These are phyloP conservation scores for Xanthia togata DNA, from an alignment of 2,888 invertebrate species.

Conservation along the genomic window DNA sequence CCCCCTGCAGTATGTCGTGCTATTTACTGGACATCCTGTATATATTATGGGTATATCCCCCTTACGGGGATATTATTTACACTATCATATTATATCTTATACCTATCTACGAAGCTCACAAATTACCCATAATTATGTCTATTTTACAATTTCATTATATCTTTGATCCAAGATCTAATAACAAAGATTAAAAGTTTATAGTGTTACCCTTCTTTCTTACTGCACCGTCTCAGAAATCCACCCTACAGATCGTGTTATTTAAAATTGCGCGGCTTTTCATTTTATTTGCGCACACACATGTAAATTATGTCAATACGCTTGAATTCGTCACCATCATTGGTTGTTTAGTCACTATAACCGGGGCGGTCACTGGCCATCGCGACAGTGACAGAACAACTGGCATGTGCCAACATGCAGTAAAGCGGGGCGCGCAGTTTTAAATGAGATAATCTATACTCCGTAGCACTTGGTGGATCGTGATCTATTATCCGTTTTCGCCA, in stretches of 20 bases:
- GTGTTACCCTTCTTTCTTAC: background rate
- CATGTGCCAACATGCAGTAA: background rate
- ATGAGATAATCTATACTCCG: background rate
- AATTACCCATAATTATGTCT: too few species aligned
- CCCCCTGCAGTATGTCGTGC: too few species aligned
- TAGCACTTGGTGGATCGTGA: background rate
- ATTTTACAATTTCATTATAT: too few species aligned
- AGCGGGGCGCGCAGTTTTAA: conserved; percentile 3
- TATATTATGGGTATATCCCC: too few species aligned
- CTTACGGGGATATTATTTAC: too few species aligned
- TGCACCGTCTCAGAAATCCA: background rate
- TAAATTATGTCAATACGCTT: background rate
- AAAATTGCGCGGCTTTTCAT: background rate
- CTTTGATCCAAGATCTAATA: too few species aligned
- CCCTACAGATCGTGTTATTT: background rate
- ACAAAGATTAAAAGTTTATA: too few species aligned
- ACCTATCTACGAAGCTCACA: too few species aligned
- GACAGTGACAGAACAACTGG: background rate
- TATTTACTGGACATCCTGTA: too few species aligned
- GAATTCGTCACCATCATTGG: background rate
- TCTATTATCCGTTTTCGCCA: background rate
- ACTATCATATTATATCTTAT: too few species aligned
- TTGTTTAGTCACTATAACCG: background rate
- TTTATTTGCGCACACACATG: background rate
- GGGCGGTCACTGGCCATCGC: background rate